Evolutionary conservation across 2,888 invertebrate species (phyloP).

Genomic region (Dryobota labecula): DNA sequence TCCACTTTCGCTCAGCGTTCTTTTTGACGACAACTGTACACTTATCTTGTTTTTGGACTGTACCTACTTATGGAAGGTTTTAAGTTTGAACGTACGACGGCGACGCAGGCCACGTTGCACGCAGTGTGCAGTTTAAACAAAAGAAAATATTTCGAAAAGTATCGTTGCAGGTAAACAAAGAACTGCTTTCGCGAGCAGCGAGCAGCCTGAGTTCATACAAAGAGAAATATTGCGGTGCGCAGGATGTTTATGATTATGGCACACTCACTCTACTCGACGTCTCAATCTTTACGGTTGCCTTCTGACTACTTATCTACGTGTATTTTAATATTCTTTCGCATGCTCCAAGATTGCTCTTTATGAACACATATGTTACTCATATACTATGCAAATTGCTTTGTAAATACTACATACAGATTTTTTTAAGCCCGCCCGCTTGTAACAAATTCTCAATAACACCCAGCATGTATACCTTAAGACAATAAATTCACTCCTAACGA

Average conservation of each 20-base stretch:
- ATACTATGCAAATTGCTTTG: conserved; percentile 45
- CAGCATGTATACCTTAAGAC: conserved; percentile 51
- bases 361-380: conserved; percentile 40
- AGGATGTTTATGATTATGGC: conserved; percentile 88
- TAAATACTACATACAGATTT: conserved; percentile 37
- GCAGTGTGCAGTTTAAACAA: conserved; percentile 86
- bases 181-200: conserved; percentile 80
- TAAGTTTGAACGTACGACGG: conserved; percentile 39
- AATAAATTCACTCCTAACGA: conserved; percentile 72
- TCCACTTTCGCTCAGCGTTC: too few relatives aligned
- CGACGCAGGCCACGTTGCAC: conserved; percentile 73
- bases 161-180: conserved; percentile 88
- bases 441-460: conserved; percentile 52
- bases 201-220: conserved; percentile 85
- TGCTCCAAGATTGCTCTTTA: conserved; percentile 58
- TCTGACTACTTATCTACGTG: conserved; percentile 74
- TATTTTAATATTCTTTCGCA: conserved; percentile 71
- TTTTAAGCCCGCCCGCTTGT: conserved; percentile 33
- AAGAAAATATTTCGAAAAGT: conserved; percentile 88
- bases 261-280: conserved; percentile 82
- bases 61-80: conserved; percentile 21
- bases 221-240: conserved; percentile 86
- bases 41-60: conserved; percentile 6
- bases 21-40: too few relatives aligned
- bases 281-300: conserved; percentile 82